These are phyloP conservation scores for Ariopsis seemanni DNA, from an alignment of 2,113 vertebrate species.

Conservation along the genomic window DNA sequence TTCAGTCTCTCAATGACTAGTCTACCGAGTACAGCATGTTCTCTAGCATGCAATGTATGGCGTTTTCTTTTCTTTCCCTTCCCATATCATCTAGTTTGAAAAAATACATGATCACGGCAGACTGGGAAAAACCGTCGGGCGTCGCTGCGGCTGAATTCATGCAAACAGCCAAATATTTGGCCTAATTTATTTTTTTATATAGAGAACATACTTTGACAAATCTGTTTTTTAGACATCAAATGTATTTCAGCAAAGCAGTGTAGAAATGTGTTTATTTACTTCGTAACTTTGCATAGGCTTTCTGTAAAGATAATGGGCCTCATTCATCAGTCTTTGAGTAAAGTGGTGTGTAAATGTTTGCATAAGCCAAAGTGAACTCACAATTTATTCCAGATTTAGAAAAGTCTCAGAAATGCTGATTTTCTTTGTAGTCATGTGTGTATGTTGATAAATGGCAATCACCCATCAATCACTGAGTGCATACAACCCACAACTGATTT, in stretches of 20 bases:
- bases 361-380: neutral
- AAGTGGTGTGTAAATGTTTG: neutral
- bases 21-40: neutral
- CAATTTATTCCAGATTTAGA: neutral
- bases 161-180: neutral
- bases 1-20: neutral
- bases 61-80: neutral
- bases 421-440: neutral
- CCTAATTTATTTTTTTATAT: neutral
- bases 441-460: neutral
- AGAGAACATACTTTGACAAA: neutral
- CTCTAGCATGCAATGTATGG: neutral
- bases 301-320: neutral
- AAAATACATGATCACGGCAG: neutral
- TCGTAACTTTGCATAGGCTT: neutral
- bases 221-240: neutral
- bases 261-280: neutral
- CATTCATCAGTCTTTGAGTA: neutral
- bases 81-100: neutral
- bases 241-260: neutral
- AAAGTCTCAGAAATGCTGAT: neutral
- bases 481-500: neutral
- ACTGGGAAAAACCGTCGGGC: neutral
- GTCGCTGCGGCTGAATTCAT: neutral
- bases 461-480: neutral